Evolutionary conservation across 2,113 vertebrate species (phyloP).

Genomic region (Cyprinodon brontotheroides): DNA sequence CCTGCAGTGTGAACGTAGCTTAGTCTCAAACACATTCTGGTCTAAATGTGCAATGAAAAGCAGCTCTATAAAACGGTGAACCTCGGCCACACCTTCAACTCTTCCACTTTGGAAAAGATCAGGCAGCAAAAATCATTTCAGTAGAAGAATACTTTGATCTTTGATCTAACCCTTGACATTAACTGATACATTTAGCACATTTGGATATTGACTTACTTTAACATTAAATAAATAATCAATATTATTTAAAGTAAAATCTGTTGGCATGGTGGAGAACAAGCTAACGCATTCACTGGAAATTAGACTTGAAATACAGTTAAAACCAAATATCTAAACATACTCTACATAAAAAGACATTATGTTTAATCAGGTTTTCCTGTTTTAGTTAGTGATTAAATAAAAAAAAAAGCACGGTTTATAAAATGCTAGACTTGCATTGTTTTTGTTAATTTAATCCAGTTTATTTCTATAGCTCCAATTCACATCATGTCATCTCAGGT

Average conservation of each 20-base stretch:
- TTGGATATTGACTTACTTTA: conserved; percentile 60
- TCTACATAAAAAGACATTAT: too few species aligned
- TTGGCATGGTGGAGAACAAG: conserved; percentile 13
- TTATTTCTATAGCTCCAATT: too few species aligned
- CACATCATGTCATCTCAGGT: too few species aligned
- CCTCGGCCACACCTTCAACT: background rate
- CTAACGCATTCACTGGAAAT: background rate
- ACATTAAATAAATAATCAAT: conserved; percentile 66
- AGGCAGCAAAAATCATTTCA: background rate
- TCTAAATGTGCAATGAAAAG: conserved; percentile 18
- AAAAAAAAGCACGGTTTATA: background rate
- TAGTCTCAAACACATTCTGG: background rate
- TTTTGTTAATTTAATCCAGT: background rate
- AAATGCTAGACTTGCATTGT: background rate
- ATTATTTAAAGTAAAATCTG: conserved; percentile 41
- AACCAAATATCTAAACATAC: background rate
- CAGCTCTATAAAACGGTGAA: conserved; percentile 18
- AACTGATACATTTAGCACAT: conserved; percentile 35
- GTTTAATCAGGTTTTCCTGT: background rate
- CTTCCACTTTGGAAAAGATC: background rate
- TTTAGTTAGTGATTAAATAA: background rate
- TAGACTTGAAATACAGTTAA: conserved; percentile 11
- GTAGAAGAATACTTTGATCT: background rate
- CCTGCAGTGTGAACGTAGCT: background rate
- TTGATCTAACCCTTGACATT: conserved; percentile 19